phyloP scores from a whole-genome alignment of 1,140 invertebrate species.

The Nasonia longicornis region DNA sequence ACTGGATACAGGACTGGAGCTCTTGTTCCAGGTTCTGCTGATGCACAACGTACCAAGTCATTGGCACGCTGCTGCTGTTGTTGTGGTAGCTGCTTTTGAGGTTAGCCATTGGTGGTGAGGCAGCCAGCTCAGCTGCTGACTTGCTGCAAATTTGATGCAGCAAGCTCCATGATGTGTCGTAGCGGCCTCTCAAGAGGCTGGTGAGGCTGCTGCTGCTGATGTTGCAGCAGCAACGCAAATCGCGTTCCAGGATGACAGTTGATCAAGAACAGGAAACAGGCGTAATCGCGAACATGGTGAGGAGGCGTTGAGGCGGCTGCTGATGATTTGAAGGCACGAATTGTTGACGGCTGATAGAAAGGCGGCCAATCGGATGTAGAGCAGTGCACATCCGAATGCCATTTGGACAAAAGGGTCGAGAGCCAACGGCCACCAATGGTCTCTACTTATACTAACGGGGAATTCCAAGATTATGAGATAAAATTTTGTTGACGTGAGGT shows the following conservation, averaged over 20 bases:
- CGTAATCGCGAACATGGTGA: constrained; percentile 32
- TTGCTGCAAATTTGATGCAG: constrained; percentile 2
- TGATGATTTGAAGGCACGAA: constrained; percentile 43
- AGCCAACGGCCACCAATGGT: constrained; percentile 68
- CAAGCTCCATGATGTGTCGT: constrained; percentile 3
- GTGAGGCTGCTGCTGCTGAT: constrained; percentile 2
- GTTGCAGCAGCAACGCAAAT: constrained; percentile 26
- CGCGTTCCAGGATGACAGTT: constrained; percentile 22
- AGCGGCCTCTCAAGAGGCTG: constrained; percentile 6
- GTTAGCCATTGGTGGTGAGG: constrained; percentile 11
- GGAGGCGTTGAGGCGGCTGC: constrained; percentile 25
- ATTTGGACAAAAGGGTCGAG: constrained; percentile 69
- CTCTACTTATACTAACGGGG: constrained; percentile 71
- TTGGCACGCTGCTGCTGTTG: constrained; percentile 16
- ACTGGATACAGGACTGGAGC: constrained; percentile 26
- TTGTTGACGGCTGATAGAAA: constrained; percentile 63
- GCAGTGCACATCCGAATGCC: constrained; percentile 67
- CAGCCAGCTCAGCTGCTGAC: neutral
- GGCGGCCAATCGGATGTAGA: constrained; percentile 67
- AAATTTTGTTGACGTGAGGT: constrained; percentile 55
- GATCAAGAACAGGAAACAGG: constrained; percentile 26
- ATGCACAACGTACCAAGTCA: constrained; percentile 18
- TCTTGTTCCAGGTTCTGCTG: neutral
- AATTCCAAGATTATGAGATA: constrained; percentile 69
- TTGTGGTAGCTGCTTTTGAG: constrained; percentile 13